Conservation (phyloP, 1,140 invertebrate species). For the Aphelenchoides besseyi region DNA sequence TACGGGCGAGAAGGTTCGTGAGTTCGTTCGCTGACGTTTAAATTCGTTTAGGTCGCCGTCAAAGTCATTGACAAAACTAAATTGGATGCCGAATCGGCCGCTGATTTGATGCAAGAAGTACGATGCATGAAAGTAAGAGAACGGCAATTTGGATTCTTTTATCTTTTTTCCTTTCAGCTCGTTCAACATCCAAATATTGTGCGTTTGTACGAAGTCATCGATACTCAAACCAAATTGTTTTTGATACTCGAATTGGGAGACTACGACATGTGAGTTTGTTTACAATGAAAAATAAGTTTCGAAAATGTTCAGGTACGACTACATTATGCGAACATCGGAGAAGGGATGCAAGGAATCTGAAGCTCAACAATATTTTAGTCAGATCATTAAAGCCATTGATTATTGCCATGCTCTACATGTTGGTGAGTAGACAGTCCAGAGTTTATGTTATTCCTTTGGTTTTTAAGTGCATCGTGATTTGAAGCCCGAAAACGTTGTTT, state of each 20-base stretch:
- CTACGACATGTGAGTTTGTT: conserved; percentile 88
- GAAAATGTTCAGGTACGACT: conserved; percentile 62
- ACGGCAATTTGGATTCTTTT: conserved; percentile 8
- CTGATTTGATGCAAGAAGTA: conserved; percentile 87
- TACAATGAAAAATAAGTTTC: too few species aligned
- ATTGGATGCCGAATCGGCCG: conserved; percentile 88
- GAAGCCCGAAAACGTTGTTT: conserved; percentile 92
- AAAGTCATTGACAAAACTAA: conserved; percentile 95
- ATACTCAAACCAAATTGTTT: conserved; percentile 74
- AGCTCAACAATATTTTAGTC: conserved; percentile 79
- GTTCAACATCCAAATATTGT: conserved; percentile 98
- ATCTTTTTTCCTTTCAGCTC: conserved; percentile 90
- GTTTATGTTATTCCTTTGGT: neutral
- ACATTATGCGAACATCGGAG: conserved; percentile 85
- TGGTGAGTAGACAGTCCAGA: too few species aligned
- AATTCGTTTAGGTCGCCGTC: conserved; percentile 65
- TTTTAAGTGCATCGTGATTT: conserved; percentile 76
- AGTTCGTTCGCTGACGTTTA: conserved; percentile 12
- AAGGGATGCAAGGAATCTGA: conserved; percentile 69
- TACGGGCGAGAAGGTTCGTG: conserved; percentile 90
- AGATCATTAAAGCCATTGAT: conserved; percentile 92
- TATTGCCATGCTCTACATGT: conserved; percentile 94
- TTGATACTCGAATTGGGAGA: conserved; percentile 95
- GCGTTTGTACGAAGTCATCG: conserved; percentile 94
- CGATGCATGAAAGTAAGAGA: conserved; percentile 11